Evolutionary conservation across 2,888 invertebrate species (phyloP).

Genomic region (Trichopoda pennipes): DNA sequence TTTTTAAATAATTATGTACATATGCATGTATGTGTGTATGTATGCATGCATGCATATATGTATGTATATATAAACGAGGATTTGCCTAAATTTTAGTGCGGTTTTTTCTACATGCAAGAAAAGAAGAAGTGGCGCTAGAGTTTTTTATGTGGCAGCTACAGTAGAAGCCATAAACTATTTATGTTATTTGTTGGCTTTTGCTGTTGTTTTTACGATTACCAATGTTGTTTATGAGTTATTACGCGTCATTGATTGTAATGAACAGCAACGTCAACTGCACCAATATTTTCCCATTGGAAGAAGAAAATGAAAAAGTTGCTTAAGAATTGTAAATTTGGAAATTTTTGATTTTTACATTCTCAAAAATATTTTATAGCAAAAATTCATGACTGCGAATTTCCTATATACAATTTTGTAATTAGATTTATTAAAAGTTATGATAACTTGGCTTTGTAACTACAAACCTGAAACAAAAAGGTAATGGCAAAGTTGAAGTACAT

Average conservation of each 20-base stretch:
- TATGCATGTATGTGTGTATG: not conserved
- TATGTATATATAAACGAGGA: not conserved
- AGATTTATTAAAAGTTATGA: not conserved
- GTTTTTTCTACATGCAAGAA: not conserved
- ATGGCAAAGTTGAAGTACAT: too few species aligned
- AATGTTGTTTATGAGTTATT: slow-evolving; percentile 65
- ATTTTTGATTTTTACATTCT: slow-evolving; percentile 20
- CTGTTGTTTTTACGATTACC: slow-evolving; percentile 59
- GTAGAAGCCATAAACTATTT: slow-evolving; percentile 51
- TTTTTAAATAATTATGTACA: too few species aligned
- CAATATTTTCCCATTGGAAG: slow-evolving; percentile 10
- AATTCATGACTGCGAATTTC: slow-evolving; percentile 2
- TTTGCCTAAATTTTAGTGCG: not conserved
- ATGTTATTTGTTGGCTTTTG: slow-evolving; percentile 43
- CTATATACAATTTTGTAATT: slow-evolving; percentile 31
- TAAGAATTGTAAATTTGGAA: slow-evolving; percentile 21
- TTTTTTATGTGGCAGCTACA: slow-evolving; percentile 23
- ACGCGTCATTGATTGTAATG: slow-evolving; percentile 61
- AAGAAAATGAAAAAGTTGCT: not conserved
- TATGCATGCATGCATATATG: too few species aligned
- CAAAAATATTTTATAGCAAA: slow-evolving; percentile 19
- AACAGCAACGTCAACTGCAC: slow-evolving; percentile 25
- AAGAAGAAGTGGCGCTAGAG: slow-evolving; percentile 47
- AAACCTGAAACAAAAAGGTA: too few species aligned
- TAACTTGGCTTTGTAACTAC: too few species aligned